A percentile compares a stretch with the other conserved stretches of the same genome.
These are phyloP conservation scores for Amphiprion percula DNA, from an alignment of 2,113 vertebrate genomes.

Conservation along the genomic window DNA sequence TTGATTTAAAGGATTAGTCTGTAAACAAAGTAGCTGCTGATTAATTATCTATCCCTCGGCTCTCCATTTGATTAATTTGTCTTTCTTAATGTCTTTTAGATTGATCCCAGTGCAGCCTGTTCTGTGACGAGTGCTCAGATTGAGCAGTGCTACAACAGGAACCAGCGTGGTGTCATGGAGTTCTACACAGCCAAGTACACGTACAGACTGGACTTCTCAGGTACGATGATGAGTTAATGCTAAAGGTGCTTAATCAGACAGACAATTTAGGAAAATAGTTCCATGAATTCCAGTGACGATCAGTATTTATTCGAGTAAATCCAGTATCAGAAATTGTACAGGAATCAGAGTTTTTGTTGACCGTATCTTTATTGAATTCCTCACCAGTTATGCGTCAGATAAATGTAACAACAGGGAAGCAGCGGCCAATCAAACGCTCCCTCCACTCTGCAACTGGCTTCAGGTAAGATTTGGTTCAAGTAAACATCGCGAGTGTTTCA, in stretches of 20 bases:
- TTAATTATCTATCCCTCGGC: neutral
- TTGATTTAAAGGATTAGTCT: no score
- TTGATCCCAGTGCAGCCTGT: slow-evolving; percentile 90
- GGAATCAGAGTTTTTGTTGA: neutral
- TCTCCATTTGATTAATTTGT: neutral
- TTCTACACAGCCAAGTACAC: slow-evolving; percentile 96
- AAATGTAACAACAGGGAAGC: slow-evolving; percentile 93
- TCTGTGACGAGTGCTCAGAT: slow-evolving; percentile 96
- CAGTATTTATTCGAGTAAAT: no score
- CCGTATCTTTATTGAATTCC: slow-evolving; percentile 26
- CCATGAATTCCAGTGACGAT: neutral
- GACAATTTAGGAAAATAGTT: neutral
- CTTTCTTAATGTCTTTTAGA: slow-evolving; percentile 78
- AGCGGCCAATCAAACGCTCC: slow-evolving; percentile 93
- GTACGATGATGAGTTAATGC: slow-evolving; percentile 74
- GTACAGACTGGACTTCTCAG: slow-evolving; percentile 93
- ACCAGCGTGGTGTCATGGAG: slow-evolving; percentile 90
- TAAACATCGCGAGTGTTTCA: neutral
- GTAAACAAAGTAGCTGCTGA: no score
- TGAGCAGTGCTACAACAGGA: slow-evolving; percentile 91
- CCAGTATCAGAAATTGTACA: no score
- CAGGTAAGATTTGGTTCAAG: slow-evolving; percentile 83
- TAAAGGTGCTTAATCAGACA: no score
- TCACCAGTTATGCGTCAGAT: slow-evolving; percentile 92
- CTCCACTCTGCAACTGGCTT: slow-evolving; percentile 94